Evolutionary conservation across 2,888 invertebrate species (phyloP).

Genomic region (Ectemnius continuus): DNA sequence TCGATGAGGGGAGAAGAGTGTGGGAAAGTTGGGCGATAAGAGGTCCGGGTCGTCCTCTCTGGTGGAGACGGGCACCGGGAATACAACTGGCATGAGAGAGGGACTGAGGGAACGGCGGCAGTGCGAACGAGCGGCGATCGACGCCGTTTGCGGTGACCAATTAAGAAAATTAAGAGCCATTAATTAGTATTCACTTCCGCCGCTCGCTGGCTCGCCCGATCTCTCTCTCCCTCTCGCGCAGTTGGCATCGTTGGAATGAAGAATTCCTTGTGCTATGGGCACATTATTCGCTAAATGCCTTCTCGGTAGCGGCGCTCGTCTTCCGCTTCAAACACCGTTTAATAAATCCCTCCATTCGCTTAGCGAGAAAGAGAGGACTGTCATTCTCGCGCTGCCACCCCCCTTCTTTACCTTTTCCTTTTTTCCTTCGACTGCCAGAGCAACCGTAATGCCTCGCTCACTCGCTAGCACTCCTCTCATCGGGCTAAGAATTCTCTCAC

Average conservation of each 20-base stretch:
- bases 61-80: not conserved
- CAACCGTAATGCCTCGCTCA: too few species aligned
- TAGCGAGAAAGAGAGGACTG: not conserved
- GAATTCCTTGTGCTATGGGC: constrained; percentile 71
- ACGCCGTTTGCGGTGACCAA: constrained; percentile 69
- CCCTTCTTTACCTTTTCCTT: constrained; percentile 30
- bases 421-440: constrained; percentile 26
- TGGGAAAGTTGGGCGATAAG: constrained; percentile 34
- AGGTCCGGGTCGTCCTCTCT: not conserved
- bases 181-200: constrained; percentile 77
- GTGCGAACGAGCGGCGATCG: constrained; percentile 42
- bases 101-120: constrained; percentile 21
- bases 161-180: constrained; percentile 77
- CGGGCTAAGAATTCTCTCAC: constrained; percentile 64
- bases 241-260: constrained; percentile 42
- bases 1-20: constrained; percentile 43
- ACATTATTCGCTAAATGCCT: constrained; percentile 68
- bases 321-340: constrained; percentile 50
- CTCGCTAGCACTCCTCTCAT: constrained; percentile 9
- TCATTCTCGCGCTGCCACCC: constrained; percentile 17
- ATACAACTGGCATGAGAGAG: not conserved
- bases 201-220: constrained; percentile 7
- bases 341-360: constrained; percentile 29
- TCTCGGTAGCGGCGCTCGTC: constrained; percentile 49
- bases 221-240: constrained; percentile 44